Base-by-base conservation (phyloP, 2,888 invertebrate species). In the Rhingia campestris region DNA sequence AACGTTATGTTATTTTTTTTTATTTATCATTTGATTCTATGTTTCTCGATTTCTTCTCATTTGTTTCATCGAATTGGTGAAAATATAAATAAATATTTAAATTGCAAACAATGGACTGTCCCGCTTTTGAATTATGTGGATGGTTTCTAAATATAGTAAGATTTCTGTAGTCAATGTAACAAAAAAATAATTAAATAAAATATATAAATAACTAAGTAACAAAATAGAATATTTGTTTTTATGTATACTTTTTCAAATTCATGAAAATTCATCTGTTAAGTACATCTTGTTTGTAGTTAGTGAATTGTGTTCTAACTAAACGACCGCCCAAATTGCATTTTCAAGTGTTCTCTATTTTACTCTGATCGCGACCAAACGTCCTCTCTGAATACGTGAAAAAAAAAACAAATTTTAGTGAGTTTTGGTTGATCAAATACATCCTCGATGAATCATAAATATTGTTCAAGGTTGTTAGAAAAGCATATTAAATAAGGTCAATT, bases 131-230 rank as follows among this genome's bases (percentile, higher is more conserved):
- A 22, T 22, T 1, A 22, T 22, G 37, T 53, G 70, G 70, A 41
- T 70, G 30, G 56, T 53, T 49, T 49, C 51, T 56, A 12, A 53
- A 14, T 54, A 59, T 58, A 35, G 30, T 59, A 53, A 58, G 58
- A 69, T 61, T 72, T 77, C 53, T 69, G 79, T 82, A 82, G 67
- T 79, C 63, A 79, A 74, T 82, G 73, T 82, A 54, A 63, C 41
- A 81, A 70, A 63, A 37, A 54, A 61, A 33, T 67, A 41, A 30
- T 6, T 58, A 58, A 2, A 39, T 39, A 41, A 66, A 69, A 35
- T 54, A 53, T 47, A 41, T 61, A 45, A 67, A 69, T 53, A 53
- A 53, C 37, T 22, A 14, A 56, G 37, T 56, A 37, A 37, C 4
- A 9, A 35, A 56, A 53, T 32, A 9, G n/a, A 39, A 22, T 22